phyloP scores from a whole-genome alignment of 2,113 vertebrate genomes.

The Anarrhichthys ocellatus region DNA sequence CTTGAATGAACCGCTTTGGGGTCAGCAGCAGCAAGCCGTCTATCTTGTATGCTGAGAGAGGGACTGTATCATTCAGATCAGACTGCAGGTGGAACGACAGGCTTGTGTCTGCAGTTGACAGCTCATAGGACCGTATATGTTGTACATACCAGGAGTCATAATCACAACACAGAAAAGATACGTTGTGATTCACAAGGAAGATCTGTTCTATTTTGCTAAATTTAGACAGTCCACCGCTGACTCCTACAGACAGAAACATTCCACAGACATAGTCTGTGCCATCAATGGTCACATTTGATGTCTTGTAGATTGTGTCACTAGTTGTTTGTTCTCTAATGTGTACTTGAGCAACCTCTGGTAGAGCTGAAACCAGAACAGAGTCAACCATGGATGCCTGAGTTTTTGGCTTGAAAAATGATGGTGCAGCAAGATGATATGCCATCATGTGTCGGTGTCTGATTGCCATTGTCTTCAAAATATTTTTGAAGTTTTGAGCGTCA shows the following conservation, averaged over 20 bases:
- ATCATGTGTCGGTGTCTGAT: slow-evolving; percentile 17
- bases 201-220: slow-evolving; percentile 7
- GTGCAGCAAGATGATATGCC: not conserved
- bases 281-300: too few species aligned
- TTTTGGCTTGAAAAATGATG: slow-evolving; percentile 20
- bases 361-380: slow-evolving; percentile 18
- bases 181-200: slow-evolving; percentile 44
- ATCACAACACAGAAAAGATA: slow-evolving; percentile 48
- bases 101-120: slow-evolving; percentile 15
- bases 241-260: slow-evolving; percentile 34
- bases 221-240: slow-evolving; percentile 23
- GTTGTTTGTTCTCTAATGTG: slow-evolving; percentile 5
- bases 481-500: too few species aligned
- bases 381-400: not conserved
- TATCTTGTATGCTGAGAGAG: slow-evolving; percentile 44
- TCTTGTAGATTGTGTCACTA: too few species aligned
- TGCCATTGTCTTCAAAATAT: not conserved
- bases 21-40: slow-evolving; percentile 40
- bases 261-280: not conserved
- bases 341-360: slow-evolving; percentile 7
- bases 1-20: slow-evolving; percentile 33
- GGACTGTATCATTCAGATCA: slow-evolving; percentile 24
- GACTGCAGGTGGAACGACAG: not conserved
- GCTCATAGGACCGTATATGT: slow-evolving; percentile 46
- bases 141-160: slow-evolving; percentile 53